phyloP scores from a whole-genome alignment of 2,888 invertebrate genomes.

The Noctua comes region DNA sequence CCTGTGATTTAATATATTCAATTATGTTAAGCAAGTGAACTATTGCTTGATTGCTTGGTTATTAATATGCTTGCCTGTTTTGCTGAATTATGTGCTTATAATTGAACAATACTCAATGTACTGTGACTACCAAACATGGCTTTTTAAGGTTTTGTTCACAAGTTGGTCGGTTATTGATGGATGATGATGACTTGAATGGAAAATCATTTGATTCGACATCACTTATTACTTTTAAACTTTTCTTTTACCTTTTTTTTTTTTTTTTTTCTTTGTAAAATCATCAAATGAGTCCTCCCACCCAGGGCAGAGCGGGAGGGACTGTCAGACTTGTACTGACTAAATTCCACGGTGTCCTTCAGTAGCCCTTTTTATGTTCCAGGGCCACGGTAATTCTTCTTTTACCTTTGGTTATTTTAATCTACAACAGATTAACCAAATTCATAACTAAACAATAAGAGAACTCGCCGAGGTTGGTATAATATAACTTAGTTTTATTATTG shows the following conservation, averaged over 20 bases:
- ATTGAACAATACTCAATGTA: not conserved
- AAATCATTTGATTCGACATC: not conserved
- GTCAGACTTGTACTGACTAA: no score
- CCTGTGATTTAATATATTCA: slow-evolving; percentile 59
- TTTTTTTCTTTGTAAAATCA: no score
- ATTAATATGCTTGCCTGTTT: slow-evolving; percentile 35
- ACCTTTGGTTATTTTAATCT: slow-evolving; percentile 33
- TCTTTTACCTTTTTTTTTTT: slow-evolving; percentile 35
- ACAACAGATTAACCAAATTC: slow-evolving; percentile 47
- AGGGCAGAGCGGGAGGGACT: no score
- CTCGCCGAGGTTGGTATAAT: slow-evolving; percentile 24
- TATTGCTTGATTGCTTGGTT: slow-evolving; percentile 50
- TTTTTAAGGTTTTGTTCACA: not conserved
- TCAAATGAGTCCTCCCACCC: no score
- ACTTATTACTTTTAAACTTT: not conserved
- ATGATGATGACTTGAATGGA: not conserved
- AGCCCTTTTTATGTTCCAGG: no score
- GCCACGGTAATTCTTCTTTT: no score
- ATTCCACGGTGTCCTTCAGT: no score
- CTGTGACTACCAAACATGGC: not conserved
- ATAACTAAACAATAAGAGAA: slow-evolving; percentile 45
- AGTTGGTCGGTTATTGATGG: not conserved
- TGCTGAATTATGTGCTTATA: not conserved
- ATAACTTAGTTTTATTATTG: slow-evolving; percentile 51
- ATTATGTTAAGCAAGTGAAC: slow-evolving; percentile 58